Conservation (phyloP, 2,888 invertebrate genomes). For the Hypomecis punctinalis region DNA sequence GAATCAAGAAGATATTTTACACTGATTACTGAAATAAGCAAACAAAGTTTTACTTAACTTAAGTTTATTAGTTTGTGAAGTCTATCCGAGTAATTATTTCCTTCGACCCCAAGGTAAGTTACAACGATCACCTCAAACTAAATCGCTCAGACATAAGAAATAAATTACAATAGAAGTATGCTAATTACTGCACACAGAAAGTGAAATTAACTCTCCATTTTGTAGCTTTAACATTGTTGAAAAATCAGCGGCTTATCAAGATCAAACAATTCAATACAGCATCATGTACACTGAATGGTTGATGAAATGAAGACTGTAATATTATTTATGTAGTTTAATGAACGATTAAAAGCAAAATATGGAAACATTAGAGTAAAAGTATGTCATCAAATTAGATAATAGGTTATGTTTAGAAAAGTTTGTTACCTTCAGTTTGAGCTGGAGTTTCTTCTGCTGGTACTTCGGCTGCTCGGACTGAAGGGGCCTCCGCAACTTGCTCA, state of each 20-base stretch:
- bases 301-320: background rate
- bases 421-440: conserved; percentile 55
- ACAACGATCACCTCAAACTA: conserved; percentile 5
- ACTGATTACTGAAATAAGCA: too few relatives aligned
- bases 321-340: background rate
- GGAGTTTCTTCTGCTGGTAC: conserved; percentile 49
- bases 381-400: conserved; percentile 64
- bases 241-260: conserved; percentile 7
- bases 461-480: conserved; percentile 50
- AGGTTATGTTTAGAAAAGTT: conserved; percentile 72
- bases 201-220: conserved; percentile 25
- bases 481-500: conserved; percentile 50
- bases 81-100: conserved; percentile 5
- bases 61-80: too few relatives aligned
- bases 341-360: conserved; percentile 41
- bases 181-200: conserved; percentile 20
- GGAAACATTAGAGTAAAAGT: conserved; percentile 47
- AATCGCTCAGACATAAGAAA: background rate
- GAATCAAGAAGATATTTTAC: too few relatives aligned
- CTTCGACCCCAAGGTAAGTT: conserved; percentile 4
- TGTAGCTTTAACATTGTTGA: conserved; percentile 7
- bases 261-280: background rate
- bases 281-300: background rate
- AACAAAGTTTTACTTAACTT: too few relatives aligned
- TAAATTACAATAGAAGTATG: conserved; percentile 6